phyloP scores from a whole-genome alignment of 2,888 invertebrate genomes.

The Papilio gigon region DNA sequence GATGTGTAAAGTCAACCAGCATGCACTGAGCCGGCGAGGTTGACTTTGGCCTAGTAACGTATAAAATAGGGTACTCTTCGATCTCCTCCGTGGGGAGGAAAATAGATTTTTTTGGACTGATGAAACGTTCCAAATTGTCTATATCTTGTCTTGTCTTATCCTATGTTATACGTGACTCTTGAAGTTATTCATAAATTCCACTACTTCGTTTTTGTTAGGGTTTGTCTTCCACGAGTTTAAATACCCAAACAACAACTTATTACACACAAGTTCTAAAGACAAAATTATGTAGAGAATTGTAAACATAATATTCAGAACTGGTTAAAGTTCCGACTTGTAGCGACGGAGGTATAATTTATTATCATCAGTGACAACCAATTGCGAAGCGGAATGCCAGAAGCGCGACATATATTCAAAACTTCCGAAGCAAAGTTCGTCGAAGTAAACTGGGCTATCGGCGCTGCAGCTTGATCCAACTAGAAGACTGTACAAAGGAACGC shows the following conservation, averaged over 20 bases:
- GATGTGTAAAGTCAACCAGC: no score
- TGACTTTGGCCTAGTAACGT: no score
- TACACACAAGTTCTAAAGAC: background rate
- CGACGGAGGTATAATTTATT: constrained; percentile 36
- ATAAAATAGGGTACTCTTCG: no score
- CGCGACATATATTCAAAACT: constrained; percentile 64
- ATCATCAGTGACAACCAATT: constrained; percentile 38
- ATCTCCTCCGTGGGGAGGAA: no score
- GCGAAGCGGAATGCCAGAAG: constrained; percentile 26
- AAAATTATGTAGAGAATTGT: background rate
- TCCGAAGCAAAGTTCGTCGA: constrained; percentile 54
- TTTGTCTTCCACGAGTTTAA: no score
- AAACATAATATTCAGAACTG: constrained; percentile 7
- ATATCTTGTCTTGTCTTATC: no score
- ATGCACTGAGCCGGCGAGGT: no score
- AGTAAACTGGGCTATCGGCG: constrained; percentile 68
- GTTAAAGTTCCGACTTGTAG: constrained; percentile 15
- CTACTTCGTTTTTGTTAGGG: no score
- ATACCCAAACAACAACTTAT: background rate
- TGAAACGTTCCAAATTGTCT: no score
- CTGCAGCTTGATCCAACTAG: constrained; percentile 61
- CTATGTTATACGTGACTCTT: no score
- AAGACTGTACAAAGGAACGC: constrained; percentile 63
- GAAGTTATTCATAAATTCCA: no score
- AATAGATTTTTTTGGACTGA: no score